Conservation (phyloP, 2,888 invertebrate genomes). For the Zonitis immaculata region DNA sequence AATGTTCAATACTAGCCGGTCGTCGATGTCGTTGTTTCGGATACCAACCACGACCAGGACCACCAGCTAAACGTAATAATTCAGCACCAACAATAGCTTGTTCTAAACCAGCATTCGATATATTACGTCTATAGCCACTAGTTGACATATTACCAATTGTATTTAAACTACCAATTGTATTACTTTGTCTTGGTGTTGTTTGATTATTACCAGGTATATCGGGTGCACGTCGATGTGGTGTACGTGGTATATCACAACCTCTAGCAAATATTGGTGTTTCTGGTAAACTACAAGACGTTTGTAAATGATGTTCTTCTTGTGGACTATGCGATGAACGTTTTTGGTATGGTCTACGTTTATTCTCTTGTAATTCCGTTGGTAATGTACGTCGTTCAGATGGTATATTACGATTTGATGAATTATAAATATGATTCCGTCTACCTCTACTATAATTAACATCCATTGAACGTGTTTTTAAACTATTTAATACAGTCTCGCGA, state of each 20-base stretch:
- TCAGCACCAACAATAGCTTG: conserved; percentile 69
- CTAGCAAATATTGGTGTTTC: conserved; percentile 84
- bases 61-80: conserved; percentile 70
- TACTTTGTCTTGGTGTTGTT: conserved; percentile 61
- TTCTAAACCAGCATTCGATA: conserved; percentile 44
- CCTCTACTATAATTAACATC: conserved; percentile 66
- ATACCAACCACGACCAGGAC: conserved; percentile 82
- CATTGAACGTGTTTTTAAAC: conserved; percentile 80
- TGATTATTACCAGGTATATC: conserved; percentile 53
- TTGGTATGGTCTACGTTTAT: conserved; percentile 40
- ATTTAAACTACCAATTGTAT: conserved; percentile 57
- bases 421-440: conserved; percentile 41
- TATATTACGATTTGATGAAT: conserved; percentile 55
- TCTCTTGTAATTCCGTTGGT: conserved; percentile 63
- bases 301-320: conserved; percentile 61
- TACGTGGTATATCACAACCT: conserved; percentile 76
- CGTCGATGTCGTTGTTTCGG: conserved; percentile 65
- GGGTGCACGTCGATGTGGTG: conserved; percentile 67
- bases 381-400: conserved; percentile 68
- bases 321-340: conserved; percentile 53
- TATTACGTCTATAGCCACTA: conserved; percentile 32
- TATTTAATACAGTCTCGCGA: conserved; percentile 58
- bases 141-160: conserved; percentile 50
- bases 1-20: conserved; percentile 80
- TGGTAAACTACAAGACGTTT: conserved; percentile 82